Conservation (phyloP, 2,888 invertebrate genomes). For the Agrochola lychnidis region DNA sequence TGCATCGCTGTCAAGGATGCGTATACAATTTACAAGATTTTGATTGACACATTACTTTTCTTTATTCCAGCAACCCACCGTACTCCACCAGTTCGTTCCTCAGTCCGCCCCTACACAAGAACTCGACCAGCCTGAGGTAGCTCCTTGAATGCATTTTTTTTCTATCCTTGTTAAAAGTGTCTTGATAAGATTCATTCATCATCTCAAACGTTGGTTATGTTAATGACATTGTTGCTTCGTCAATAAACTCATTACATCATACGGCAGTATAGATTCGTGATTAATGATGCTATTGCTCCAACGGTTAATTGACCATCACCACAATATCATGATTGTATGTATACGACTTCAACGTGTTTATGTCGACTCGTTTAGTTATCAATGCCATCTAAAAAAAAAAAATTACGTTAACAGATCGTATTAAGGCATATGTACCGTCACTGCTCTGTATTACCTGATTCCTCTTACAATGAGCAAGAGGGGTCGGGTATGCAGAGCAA, state of each 20-base stretch:
- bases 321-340: conserved; percentile 19
- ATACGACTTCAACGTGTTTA: conserved; percentile 18
- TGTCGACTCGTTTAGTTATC: conserved; percentile 5
- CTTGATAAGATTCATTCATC: not conserved
- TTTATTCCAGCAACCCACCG: conserved; percentile 81
- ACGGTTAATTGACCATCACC: conserved; percentile 30
- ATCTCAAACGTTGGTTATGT: not conserved
- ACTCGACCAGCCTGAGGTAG: conserved; percentile 87
- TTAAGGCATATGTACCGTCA: not conserved
- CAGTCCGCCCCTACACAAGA: conserved; percentile 88
- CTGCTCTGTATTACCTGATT: no score
- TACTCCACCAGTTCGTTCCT: conserved; percentile 87
- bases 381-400: conserved; percentile 23
- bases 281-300: conserved; percentile 24
- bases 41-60: conserved; percentile 40
- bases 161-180: not conserved
- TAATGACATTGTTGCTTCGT: conserved; percentile 15
- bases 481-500: no score
- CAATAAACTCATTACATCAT: conserved; percentile 26
- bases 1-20: conserved; percentile 26
- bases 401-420: conserved; percentile 19
- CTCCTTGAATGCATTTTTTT: conserved; percentile 32
- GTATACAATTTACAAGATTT: not conserved
- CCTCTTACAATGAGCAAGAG: no score
- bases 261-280: conserved; percentile 6